These are phyloP conservation scores for Ooceraea biroi DNA, from an alignment of 1,140 invertebrate genomes.

Conservation along the genomic window DNA sequence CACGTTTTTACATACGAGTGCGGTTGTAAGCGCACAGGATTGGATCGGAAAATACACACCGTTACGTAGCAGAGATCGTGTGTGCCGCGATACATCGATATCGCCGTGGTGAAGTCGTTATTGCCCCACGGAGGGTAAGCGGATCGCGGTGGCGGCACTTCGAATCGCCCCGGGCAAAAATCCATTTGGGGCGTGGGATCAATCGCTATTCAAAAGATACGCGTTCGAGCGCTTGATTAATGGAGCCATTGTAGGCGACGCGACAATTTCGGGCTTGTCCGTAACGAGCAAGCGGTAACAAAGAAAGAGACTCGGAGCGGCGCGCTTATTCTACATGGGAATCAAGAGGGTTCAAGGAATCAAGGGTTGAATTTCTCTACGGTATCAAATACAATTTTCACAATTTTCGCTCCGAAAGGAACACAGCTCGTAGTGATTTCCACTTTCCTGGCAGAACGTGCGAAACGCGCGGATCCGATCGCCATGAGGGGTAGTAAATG, in stretches of 20 bases:
- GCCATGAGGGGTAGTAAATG: background rate
- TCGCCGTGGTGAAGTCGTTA: conserved; percentile 58
- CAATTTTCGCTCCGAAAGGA: too few relatives aligned
- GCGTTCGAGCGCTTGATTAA: conserved; percentile 60
- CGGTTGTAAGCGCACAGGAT: background rate
- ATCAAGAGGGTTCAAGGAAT: too few relatives aligned
- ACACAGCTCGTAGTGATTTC: background rate
- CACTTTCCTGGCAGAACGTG: background rate
- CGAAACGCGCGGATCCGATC: background rate
- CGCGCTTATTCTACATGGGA: background rate
- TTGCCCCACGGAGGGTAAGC: conserved; percentile 21
- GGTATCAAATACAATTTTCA: too few relatives aligned
- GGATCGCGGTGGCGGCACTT: background rate
- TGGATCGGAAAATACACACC: background rate
- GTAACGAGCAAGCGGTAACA: conserved; percentile 17
- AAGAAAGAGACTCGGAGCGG: conserved; percentile 2
- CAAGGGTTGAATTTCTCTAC: background rate
- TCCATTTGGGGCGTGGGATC: conserved; percentile 59
- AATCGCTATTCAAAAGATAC: conserved; percentile 63
- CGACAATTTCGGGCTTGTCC: conserved; percentile 49
- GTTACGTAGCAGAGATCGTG: conserved; percentile 1
- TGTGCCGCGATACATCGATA: conserved; percentile 55
- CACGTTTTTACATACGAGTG: background rate
- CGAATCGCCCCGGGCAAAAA: conserved; percentile 55
- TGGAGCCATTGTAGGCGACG: conserved; percentile 52